Evolutionary conservation across 2,888 invertebrate species (phyloP).

Genomic region (Cheilosia variabilis): DNA sequence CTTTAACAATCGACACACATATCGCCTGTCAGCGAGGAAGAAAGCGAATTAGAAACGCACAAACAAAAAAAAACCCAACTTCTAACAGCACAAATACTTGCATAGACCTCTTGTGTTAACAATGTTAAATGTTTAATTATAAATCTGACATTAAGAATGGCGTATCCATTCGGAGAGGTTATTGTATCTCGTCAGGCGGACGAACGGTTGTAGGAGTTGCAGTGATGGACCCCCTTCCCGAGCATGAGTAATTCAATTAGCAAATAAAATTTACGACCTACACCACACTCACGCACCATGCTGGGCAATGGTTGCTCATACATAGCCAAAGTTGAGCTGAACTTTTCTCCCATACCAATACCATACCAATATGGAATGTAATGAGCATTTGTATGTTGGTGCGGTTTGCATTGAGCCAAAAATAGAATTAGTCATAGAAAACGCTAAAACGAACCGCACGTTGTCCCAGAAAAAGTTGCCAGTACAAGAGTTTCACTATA

Average conservation of each 20-base stretch:
- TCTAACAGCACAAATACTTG: conserved; percentile 13
- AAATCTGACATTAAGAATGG: conserved; percentile 39
- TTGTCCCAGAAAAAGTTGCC: conserved; percentile 34
- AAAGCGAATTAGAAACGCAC: conserved; percentile 27
- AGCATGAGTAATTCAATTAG: conserved; percentile 54
- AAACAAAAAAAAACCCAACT: conserved; percentile 4
- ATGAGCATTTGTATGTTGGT: conserved; percentile 10
- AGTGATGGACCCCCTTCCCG: neutral
- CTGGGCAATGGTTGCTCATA: conserved; percentile 2
- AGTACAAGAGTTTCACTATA: conserved; percentile 20
- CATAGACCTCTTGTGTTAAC: neutral
- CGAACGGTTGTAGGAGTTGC: conserved; percentile 34
- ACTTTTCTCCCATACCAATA: neutral
- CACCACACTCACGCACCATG: conserved; percentile 40
- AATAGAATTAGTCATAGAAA: conserved; percentile 28
- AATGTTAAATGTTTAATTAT: conserved; percentile 51
- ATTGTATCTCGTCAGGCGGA: conserved; percentile 27
- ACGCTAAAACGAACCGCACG: conserved; percentile 32
- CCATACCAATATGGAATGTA: conserved; percentile 34
- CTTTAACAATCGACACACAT: conserved; percentile 37
- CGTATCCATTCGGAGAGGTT: conserved; percentile 44
- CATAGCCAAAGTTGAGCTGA: neutral
- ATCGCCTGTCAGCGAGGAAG: conserved; percentile 21
- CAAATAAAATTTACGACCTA: conserved; percentile 40
- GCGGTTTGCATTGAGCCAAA: conserved; percentile 33